Evolutionary conservation across 2,888 invertebrate species (phyloP).

Genomic region (Seladonia tumulorum): DNA sequence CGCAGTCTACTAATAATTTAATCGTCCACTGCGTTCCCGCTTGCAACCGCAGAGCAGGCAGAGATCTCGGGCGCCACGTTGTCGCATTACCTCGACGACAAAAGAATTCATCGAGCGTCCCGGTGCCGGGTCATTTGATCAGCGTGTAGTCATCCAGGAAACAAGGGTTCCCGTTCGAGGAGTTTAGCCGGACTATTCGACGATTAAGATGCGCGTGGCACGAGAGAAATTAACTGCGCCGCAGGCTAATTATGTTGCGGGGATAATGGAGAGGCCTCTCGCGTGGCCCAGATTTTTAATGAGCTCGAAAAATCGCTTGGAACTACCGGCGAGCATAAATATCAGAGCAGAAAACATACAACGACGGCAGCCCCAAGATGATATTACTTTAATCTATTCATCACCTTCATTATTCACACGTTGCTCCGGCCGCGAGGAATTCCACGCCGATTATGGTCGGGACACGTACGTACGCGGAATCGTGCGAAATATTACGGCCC

Average conservation of each 20-base stretch:
- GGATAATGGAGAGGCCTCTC: constrained; percentile 21
- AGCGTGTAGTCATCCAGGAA: constrained; percentile 2
- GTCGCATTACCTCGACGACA: neutral
- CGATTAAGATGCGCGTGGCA: neutral
- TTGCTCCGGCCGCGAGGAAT: constrained; percentile 41
- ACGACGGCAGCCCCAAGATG: constrained; percentile 27
- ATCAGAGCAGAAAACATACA: constrained; percentile 56
- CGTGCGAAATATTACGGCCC: constrained; percentile 1
- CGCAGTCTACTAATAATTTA: neutral
- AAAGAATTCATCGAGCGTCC: neutral
- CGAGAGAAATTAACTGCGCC: constrained; percentile 22
- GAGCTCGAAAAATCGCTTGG: constrained; percentile 53
- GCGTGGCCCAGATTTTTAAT: constrained; percentile 58
- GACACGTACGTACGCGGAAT: neutral
- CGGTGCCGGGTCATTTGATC: neutral
- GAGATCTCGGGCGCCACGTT: neutral
- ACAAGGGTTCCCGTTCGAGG: too few species aligned
- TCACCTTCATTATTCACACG: constrained; percentile 40
- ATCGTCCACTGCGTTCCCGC: neutral
- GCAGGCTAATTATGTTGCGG: constrained; percentile 39
- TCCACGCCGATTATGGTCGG: constrained; percentile 7
- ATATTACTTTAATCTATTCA: constrained; percentile 56
- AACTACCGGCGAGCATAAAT: constrained; percentile 49
- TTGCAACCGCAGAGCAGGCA: neutral
- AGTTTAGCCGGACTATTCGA: neutral